These are phyloP conservation scores for Hippasteria phrygiana DNA, from an alignment of 53 echinoderm and acorn worm species.

Conservation along the genomic window DNA sequence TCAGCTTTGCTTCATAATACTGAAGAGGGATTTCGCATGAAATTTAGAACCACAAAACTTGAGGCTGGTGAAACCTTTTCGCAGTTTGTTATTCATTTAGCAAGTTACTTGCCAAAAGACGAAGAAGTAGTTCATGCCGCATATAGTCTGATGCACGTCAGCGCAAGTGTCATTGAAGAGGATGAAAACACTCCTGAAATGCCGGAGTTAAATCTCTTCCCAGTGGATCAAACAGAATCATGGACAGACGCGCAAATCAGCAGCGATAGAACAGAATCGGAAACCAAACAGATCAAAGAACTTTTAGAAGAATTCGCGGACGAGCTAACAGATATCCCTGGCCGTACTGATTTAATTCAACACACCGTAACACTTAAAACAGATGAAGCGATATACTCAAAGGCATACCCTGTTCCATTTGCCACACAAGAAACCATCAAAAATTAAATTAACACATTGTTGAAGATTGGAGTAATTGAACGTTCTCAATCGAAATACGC, in stretches of 20 bases:
- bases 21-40: no score
- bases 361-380: background rate
- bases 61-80: no score
- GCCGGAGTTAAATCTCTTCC: background rate
- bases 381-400: background rate
- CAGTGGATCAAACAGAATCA: background rate
- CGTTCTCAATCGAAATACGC: conserved; percentile 54
- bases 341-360: background rate
- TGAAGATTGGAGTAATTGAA: conserved; percentile 48
- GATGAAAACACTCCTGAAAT: no score
- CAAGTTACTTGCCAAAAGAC: no score
- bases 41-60: no score
- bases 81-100: no score
- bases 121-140: no score
- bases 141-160: no score
- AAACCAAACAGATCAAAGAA: conserved; percentile 2
- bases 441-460: background rate
- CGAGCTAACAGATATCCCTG: conserved; percentile 29
- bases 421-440: background rate
- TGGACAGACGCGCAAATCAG: background rate
- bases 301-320: background rate
- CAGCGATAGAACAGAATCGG: background rate
- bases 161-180: no score
- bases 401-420: conserved; percentile 1
- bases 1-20: no score